Conservation (phyloP, 2,113 vertebrate genomes). For the Sclerurus mexicanus region DNA sequence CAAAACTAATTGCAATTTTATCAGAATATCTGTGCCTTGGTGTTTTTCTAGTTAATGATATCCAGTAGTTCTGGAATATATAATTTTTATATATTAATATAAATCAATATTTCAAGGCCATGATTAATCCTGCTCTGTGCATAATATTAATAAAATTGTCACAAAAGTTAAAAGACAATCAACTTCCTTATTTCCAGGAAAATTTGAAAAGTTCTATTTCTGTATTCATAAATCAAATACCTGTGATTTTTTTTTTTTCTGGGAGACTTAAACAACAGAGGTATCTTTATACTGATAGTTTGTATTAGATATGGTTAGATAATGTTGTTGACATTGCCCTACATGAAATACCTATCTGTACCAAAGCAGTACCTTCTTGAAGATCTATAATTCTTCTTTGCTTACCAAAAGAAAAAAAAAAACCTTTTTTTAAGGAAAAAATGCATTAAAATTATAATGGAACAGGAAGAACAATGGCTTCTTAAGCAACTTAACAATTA, state of each 20-base stretch:
- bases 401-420: not conserved
- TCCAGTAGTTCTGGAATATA: not conserved
- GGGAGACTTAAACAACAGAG: not conserved
- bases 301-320: not conserved
- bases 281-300: not conserved
- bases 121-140: not conserved
- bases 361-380: not conserved
- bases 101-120: not conserved
- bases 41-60: not conserved
- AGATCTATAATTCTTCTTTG: not conserved
- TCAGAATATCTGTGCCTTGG: not conserved
- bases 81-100: not conserved
- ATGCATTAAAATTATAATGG: rapidly evolving
- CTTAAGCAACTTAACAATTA: not conserved
- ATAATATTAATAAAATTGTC: not conserved
- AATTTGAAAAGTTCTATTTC: not conserved
- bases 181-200: not conserved
- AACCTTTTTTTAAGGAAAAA: not conserved
- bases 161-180: not conserved
- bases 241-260: not conserved
- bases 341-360: not conserved
- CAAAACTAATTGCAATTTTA: not conserved
- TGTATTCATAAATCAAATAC: not conserved
- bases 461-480: not conserved
- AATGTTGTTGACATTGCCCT: not conserved